Percentiles rank a stretch among this genome's conserved stretches.
Evolutionary conservation across 2,113 vertebrate genomes (phyloP).

Genomic region (Centrocercus urophasianus): DNA sequence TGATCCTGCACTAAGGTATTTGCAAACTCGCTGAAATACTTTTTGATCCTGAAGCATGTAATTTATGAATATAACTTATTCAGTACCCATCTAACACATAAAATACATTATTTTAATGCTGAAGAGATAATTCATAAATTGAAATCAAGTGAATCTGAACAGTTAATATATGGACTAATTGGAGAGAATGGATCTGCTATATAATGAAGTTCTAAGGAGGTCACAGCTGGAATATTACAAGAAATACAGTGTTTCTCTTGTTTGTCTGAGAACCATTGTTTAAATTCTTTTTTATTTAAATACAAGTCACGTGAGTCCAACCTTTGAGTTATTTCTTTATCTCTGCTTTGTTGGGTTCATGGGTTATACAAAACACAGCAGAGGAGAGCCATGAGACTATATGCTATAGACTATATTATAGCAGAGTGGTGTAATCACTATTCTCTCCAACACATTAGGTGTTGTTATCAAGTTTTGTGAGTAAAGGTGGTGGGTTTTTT

Average conservation of each 20-base stretch:
- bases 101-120: not conserved
- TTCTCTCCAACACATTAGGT: constrained; percentile 30
- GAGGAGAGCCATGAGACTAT: constrained; percentile 9
- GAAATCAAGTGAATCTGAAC: not conserved
- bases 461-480: constrained; percentile 57
- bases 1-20: not conserved
- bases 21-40: not conserved
- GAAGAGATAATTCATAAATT: not conserved
- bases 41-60: not conserved
- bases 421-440: constrained; percentile 39
- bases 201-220: not conserved
- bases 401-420: not conserved
- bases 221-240: not conserved
- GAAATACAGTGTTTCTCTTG: not conserved
- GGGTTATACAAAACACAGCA: constrained; percentile 14
- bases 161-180: not conserved
- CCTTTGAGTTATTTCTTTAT: constrained; percentile 53
- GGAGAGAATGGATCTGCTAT: not conserved
- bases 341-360: constrained; percentile 45
- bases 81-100: fast-evolving
- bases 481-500: not conserved
- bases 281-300: constrained; percentile 44
- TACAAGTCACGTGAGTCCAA: constrained; percentile 32
- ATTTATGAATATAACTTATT: not conserved
- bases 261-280: constrained; percentile 8